Percentiles rank a stretch among this genome's conserved stretches.
phyloP scores from a whole-genome alignment of 1,140 invertebrate genomes.

The Apis laboriosa region DNA sequence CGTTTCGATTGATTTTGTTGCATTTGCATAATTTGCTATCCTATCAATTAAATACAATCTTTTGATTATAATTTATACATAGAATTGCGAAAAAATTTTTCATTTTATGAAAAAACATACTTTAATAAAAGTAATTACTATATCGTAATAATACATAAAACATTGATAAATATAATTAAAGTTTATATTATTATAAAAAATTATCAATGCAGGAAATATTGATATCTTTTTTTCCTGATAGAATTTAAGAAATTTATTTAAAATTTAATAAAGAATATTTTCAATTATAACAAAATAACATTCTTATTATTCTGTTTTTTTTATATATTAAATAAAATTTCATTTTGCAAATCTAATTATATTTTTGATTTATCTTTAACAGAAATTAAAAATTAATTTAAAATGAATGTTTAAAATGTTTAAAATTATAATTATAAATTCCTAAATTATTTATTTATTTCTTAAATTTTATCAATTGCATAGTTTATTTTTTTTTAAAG shows the following conservation, averaged over 20 bases:
- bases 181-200: neutral
- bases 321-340: too few relatives aligned
- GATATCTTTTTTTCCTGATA: too few relatives aligned
- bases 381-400: too few relatives aligned
- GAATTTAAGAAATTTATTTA: too few relatives aligned
- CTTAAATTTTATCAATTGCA: neutral
- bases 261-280: neutral
- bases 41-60: neutral
- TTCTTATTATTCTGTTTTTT: neutral
- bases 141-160: neutral
- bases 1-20: neutral
- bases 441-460: neutral
- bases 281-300: neutral
- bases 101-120: too few relatives aligned
- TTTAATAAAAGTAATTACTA: neutral
- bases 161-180: neutral
- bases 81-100: neutral
- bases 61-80: neutral
- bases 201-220: neutral
- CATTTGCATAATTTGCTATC: neutral
- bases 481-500: neutral
- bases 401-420: too few relatives aligned
- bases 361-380: neutral
- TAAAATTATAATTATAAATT: neutral
- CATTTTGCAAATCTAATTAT: too few relatives aligned